Evolutionary conservation across 2,797 vertebrate species (phyloP), one percentile per base, ranked within the genome.

Genomic region (Lepilemur septentrionalis): DNA sequence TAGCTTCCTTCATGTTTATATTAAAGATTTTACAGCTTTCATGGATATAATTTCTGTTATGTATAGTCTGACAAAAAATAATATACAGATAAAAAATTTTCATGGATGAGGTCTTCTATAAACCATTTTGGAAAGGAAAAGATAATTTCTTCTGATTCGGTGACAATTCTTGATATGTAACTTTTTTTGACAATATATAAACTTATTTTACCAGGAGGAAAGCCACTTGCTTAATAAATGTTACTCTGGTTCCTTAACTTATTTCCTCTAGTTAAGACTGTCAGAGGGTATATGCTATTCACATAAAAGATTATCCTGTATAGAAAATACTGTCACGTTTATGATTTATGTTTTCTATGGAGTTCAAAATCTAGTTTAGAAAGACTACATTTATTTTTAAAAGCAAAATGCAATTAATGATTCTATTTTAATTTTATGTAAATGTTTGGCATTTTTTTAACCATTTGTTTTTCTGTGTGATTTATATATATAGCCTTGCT

Each of bases 401-500:
- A 82, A 70, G 9, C 20, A 87, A 86, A 86, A 50, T 86, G 38
- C 1, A 81, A 82, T 79, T 81, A 65, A 65, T 95, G n/a, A 88
- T 46, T 76, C 11, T 92, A 32, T 93, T 87, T 95, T 91, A 91
- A 65, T 87, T 57, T 78, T 91, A 76, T 81, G n/a, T 79, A 83
- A 23, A 52, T 8, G 48, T 35, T 70, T 48, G 35, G 4, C 46
- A 79, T 55, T 75, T 48, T 75, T 52, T 52, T 80, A 72, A 63
- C n/a, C 78, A 52, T 52, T 63, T 52, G 10, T 73, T 87, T 81
- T 7, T 14, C 20, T 86, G 23, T 59, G 6, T 89, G 70, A 70
- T 79, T 20, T 70, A 32, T 79, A 9, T 59, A 30, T 38, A 20
- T 38, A 32, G 11, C 17, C 46, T 81, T 63, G 52, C 23, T 38